A percentile compares a stretch with the other conserved stretches of the same genome.
Conservation (phyloP, 2,888 invertebrate genomes). For the Arge pagana region DNA sequence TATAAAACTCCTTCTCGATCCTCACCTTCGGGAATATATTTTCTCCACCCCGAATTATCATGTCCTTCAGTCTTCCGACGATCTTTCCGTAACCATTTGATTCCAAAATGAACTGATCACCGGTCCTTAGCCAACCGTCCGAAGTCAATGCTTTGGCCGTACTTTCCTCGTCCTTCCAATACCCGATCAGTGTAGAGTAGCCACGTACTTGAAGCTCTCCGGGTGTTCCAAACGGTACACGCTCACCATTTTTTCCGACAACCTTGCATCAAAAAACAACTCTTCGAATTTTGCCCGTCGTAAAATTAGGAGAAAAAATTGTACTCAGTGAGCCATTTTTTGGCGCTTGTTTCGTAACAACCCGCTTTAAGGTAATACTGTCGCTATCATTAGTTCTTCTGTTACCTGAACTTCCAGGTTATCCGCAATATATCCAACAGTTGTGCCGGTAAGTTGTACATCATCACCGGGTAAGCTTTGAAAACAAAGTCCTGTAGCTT, state of each 20-base stretch:
- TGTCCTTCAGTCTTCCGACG: conserved; percentile 77
- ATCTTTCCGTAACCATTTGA: conserved; percentile 73
- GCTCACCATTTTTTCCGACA: conserved; percentile 66
- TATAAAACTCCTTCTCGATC: no score
- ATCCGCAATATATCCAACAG: conserved; percentile 64
- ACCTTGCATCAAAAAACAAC: conserved; percentile 61
- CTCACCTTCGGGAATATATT: conserved; percentile 75
- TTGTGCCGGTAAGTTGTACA: conserved; percentile 56
- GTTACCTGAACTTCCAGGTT: conserved; percentile 65
- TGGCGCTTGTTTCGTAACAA: no score
- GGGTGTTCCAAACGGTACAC: conserved; percentile 71
- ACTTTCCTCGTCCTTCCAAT: conserved; percentile 79
- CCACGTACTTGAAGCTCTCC: conserved; percentile 81
- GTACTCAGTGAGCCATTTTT: no score
- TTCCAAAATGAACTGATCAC: conserved; percentile 74
- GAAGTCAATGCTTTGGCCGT: conserved; percentile 69
- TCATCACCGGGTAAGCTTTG: conserved; percentile 61
- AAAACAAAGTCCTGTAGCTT: conserved; percentile 62
- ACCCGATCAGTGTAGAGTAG: conserved; percentile 78
- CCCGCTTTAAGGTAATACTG: no score
- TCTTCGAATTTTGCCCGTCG: no score
- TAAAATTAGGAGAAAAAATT: no score
- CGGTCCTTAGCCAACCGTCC: conserved; percentile 81
- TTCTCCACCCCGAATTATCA: conserved; percentile 81
- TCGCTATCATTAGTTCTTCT: no score